phyloP scores from a whole-genome alignment of 2,888 invertebrate species.

The Drosophila mimica region DNA sequence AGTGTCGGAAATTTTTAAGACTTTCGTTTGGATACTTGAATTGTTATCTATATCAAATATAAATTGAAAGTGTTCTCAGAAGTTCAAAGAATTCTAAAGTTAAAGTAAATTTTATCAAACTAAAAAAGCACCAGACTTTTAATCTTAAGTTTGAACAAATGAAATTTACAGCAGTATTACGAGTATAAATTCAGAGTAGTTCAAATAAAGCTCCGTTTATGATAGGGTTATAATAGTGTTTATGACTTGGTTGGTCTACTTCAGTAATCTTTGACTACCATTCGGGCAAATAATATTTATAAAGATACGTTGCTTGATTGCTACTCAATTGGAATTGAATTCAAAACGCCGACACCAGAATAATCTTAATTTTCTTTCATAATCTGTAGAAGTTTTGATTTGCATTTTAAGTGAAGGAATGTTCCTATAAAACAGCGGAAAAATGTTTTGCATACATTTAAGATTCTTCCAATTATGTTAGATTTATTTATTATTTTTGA shows the following conservation, averaged over 20 bases:
- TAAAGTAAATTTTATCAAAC: neutral
- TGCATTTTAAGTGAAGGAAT: neutral
- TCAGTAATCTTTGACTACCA: constrained; percentile 6
- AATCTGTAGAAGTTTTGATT: neutral
- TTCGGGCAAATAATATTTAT: constrained; percentile 13
- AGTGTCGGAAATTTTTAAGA: neutral
- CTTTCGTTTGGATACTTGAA: neutral
- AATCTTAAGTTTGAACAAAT: neutral
- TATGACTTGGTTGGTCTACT: neutral
- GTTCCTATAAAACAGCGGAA: neutral
- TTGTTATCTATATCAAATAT: neutral
- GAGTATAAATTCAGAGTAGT: neutral
- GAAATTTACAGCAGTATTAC: neutral
- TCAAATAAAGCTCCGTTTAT: neutral
- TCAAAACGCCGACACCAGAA: constrained; percentile 15
- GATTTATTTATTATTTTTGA: neutral
- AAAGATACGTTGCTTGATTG: constrained; percentile 31
- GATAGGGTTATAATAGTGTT: neutral
- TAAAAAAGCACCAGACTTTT: neutral
- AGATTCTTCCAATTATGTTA: neutral
- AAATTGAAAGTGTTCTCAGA: neutral
- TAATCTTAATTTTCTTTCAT: constrained; percentile 38
- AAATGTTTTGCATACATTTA: neutral
- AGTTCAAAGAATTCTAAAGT: neutral
- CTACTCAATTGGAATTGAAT: constrained; percentile 2